Evolutionary conservation across 2,797 vertebrate species (phyloP), one percentile per base, ranked within the genome.

Genomic region (Threskiornis aethiopicus): DNA sequence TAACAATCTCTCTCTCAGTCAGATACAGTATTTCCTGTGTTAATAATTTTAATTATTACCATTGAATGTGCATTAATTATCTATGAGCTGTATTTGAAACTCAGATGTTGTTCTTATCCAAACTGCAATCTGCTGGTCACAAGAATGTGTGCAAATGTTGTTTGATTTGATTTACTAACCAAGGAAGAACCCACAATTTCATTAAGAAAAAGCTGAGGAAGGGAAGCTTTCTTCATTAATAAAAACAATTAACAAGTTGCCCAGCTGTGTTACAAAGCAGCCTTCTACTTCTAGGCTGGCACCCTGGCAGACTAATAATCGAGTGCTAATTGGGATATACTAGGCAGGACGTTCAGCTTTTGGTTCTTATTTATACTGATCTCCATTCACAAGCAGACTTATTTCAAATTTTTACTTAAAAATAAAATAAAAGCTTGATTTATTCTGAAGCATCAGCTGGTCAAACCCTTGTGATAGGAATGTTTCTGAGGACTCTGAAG

Each of bases 181-280:
- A 93, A 96, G 64, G 87, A 87, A 89, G 44, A 94, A 77, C 41
- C 17, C 72, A 70, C 81, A 96, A 96, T 90, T 96, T 94, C 90
- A 97, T 94, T 93, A 96, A 90, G 85, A 91, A 94, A 88, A 78
- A 88, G 81, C 93, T 90, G 87, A 97, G 81, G 70, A 95, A 94
- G 88, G 80, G 61, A 96, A 96, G 81, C 11, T 83, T 93, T 93
- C 95, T 95, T 98, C 96, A 96, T 98, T 98, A 97, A 97, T 97
- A 96, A 97, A 97, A 97, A 87, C 93, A 97, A 98, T 98, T 97
- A 98, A 82, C 5, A 13, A 79, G 87, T 77, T 90, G 47, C 92
- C 90, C 95, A 96, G 91, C 87, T 91, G 96, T 96, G 93, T 93
- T 88, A 71, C 75, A 93, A 94, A 91, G 80, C 72, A 93, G 61